Evolutionary conservation across 2,113 vertebrate species (phyloP), one percentile per base, ranked within the genome.

Genomic region (Neogobius melanostomus): DNA sequence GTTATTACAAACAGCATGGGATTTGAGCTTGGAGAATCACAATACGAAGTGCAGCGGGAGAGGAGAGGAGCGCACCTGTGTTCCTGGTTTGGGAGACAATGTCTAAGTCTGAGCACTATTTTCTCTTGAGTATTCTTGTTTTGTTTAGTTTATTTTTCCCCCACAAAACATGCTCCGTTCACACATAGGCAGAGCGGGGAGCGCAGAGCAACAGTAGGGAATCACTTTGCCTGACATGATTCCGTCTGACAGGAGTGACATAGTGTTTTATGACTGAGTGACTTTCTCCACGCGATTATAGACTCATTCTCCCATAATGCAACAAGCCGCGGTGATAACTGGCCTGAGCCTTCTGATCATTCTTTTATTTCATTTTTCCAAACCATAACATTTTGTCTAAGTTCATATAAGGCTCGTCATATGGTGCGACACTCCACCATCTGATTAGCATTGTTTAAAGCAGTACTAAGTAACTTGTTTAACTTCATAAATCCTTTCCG

Each of bases 181-280:
- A 44, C 42, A 47, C 42, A 6, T 46, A 42, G 12, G 11, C 48
- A 42, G 42, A 36, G 48, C 53, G 69, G 5, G 5, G 17, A 71
- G 71, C 11, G 71, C 70, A 74, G 79, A 72, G 49, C 15, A 66
- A 79, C 63, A 75, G 73, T 75, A 71, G 69, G 28, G 77, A 86
- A 82, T 76, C 71, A 81, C 82, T 87, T 86, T 69, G 62, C 57
- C 57, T 21, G 52, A 88, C 82, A 80, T 91, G 80, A 89, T 88
- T 87, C 88, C 71, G 72, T 80, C 82, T 88, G 88, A 85, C 89
- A 88, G 88, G 48, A 85, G 72, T 91, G 89, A 89, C 89, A 88
- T 85, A 84, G 76, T 85, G 85, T 89, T 91, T 91, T 87, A 91
- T 91, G 89, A 91, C 85, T 87, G 86, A 91, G 82, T 84, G 80